A percentile compares a stretch with the other conserved stretches of the same genome.
Evolutionary conservation across 2,113 vertebrate species (phyloP).

Genomic region (Mugil cephalus): DNA sequence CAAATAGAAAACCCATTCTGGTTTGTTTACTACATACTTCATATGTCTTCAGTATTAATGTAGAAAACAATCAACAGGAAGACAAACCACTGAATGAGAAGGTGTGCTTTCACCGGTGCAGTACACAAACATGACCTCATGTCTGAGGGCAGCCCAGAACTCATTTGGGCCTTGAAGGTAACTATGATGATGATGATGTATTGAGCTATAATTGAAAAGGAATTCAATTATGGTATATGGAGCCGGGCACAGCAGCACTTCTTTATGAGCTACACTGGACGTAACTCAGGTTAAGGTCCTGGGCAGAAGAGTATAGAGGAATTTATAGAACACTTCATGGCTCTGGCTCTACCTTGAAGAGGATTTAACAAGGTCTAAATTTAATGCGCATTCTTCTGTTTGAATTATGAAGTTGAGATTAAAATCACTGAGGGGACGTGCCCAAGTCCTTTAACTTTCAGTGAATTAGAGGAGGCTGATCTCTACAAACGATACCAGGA

Average conservation of each 20-base stretch:
- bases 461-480: background rate
- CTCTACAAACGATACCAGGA: background rate
- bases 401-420: slow-evolving; percentile 20
- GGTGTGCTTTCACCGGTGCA: too few relatives aligned
- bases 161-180: slow-evolving; percentile 4
- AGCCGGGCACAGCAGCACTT: slow-evolving; percentile 17
- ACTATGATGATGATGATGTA: slow-evolving; percentile 45
- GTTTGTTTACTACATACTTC: too few relatives aligned
- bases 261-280: slow-evolving; percentile 13
- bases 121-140: background rate
- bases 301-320: slow-evolving; percentile 7
- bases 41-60: too few relatives aligned
- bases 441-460: background rate
- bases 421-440: slow-evolving; percentile 18
- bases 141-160: background rate
- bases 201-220: slow-evolving; percentile 47
- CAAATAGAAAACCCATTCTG: too few relatives aligned
- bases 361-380: slow-evolving; percentile 28
- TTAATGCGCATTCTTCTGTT: background rate
- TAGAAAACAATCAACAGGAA: too few relatives aligned
- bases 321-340: background rate
- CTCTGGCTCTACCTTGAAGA: background rate
- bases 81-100: too few relatives aligned
- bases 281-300: slow-evolving; percentile 23
- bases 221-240: slow-evolving; percentile 49